Base-by-base conservation (phyloP, 2,888 invertebrate species). In the Tupiocoris notatus region DNA sequence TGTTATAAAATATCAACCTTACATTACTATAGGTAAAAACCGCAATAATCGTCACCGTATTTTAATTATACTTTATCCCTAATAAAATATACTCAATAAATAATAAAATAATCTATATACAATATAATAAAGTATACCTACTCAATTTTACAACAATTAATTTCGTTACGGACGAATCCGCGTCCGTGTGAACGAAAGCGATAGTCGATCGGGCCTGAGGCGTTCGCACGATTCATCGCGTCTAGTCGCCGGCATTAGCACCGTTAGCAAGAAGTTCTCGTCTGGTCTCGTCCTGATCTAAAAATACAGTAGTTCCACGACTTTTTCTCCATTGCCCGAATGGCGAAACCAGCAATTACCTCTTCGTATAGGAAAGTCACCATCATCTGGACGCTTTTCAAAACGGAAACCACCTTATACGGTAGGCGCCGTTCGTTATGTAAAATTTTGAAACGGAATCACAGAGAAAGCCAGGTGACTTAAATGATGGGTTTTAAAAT, bases 391-490 rank as follows among this genome's bases (percentile, higher is more conserved):
- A 3, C 3, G 39, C 39, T 39, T 39, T 12, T 39, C 39, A 39
- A 39, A 18, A 17, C 66, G 66, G 54, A 66, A 66, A 66, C n/a
- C 6, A 20, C 39, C 18, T 39, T 25, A 39, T 66, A 23, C 66
- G 12, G 17, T n/a, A n/a, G n/a, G n/a, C 22, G 9, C 2, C n/a
- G 67, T 39, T 56, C 22, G 57, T 57, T 67, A 67, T 67, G 67
- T 57, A 67, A 67, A 66, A 57, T 20, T n/a, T 57, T 54, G 57
- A 67, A 21, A 21, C 21, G 7, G 67, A 66, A 67, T 67, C 23
- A 39, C 39, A 22, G 67, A 67, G 67, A 67, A 67, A 67, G 67
- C 67, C 20, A n/a, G n/a, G n/a, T n/a, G n/a, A n/a, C n/a, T n/a
- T n/a, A n/a, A n/a, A n/a, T n/a, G n/a, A n/a, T n/a, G n/a, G n/a